A percentile compares a stretch with the other conserved stretches of the same genome.
Conservation (phyloP, 2,888 invertebrate species). For the Ariolimax columbianus region DNA sequence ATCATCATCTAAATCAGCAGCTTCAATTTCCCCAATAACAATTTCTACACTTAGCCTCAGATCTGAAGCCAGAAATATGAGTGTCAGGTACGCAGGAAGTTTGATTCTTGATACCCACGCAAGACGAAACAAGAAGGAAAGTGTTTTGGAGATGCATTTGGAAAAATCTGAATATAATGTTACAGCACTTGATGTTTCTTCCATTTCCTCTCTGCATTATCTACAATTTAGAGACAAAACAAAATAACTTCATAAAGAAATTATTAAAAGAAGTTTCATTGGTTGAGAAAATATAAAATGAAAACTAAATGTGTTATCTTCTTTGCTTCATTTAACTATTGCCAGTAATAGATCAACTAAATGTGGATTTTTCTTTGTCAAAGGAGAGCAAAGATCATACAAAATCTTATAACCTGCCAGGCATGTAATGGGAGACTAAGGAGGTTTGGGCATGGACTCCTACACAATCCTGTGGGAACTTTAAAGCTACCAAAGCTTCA, state of each 20-base stretch:
- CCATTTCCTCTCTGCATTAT: conserved; percentile 34
- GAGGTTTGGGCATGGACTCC: no score
- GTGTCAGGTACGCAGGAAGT: conserved; percentile 82
- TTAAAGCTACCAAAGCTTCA: no score
- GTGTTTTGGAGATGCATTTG: conserved; percentile 60
- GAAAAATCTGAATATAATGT: conserved; percentile 55
- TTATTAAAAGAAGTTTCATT: neutral
- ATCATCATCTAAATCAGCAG: conserved; percentile 24
- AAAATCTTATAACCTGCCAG: no score
- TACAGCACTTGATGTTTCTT: conserved; percentile 26
- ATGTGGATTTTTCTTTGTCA: no score
- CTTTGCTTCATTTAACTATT: neutral
- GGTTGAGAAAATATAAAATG: neutral
- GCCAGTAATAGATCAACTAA: no score
- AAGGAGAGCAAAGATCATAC: no score
- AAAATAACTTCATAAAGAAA: neutral
- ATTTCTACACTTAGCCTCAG: conserved; percentile 65
- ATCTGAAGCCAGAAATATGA: conserved; percentile 64
- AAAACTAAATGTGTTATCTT: neutral
- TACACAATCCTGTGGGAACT: no score
- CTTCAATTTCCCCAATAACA: conserved; percentile 29
- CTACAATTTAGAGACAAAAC: conserved; percentile 19
- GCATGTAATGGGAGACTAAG: no score
- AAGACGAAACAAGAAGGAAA: conserved; percentile 85
- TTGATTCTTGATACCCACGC: conserved; percentile 86